Base-by-base conservation (phyloP, 2,888 invertebrate species). In the Calameuta idolon region DNA sequence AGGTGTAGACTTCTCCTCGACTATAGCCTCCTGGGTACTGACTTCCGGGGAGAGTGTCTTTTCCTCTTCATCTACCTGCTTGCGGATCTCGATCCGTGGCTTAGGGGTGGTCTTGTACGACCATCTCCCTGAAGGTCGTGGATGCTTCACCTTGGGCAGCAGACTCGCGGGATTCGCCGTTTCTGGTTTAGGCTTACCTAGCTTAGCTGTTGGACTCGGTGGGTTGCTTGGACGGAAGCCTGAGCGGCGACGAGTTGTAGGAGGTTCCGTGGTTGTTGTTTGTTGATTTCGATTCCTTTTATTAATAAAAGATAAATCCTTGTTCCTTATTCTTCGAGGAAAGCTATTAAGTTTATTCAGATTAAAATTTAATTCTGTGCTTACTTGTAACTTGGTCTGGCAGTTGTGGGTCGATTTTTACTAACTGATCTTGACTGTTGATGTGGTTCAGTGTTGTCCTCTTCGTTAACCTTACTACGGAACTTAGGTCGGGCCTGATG, bases 61-160 rank as follows among this genome's bases (percentile, higher is more conserved):
- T 55, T 91, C 91, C 1, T 90, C 90, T 1, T 90, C 91, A 5
- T 88, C 88, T 82, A 93, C 93, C 85, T 94, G 94, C 89, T 96
- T 96, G 76, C 96, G 93, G 83, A 97, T 97, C 75, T 95, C 95
- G 12, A 97, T 95, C 90, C 97, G 94, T 4, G 97, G 97, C 90
- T 97, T 97, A 0, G 97, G 95, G 34, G 97, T 96, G 12, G 97
- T 97, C 92, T 97, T 97, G 91, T 97, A 97, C 86, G 97, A 96
- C 97, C 97, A 97, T 84, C 97, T 94, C 76, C 97, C 97, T 75
- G 96, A 96, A 23, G 96, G 94, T 74, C 97, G 93, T 88, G 96
- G 96, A 73, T 97, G 92, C 90, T 97, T 97, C 86, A 97, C 95
- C 92, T 96, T 96, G 89, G 96, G 96, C 79, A 96, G 92, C 83